Evolutionary conservation across 2,797 vertebrate genomes (phyloP), one percentile per base, ranked within the genome.

Genomic region (Selene dorsalis): DNA sequence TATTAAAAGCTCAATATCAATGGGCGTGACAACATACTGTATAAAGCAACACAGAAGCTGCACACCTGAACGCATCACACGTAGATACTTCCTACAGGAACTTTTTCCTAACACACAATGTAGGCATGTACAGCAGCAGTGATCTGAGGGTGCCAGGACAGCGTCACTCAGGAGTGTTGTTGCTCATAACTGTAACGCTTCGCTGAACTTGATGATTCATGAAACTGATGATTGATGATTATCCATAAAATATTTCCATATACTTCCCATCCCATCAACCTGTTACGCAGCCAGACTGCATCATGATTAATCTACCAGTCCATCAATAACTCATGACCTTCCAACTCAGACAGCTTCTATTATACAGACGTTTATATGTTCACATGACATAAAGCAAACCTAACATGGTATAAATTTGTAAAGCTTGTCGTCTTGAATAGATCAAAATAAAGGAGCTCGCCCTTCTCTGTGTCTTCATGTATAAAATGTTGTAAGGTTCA

Each of bases 171-270:
- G 52, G 80, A 7, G 43, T 62, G 60, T 69, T 62, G 61, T 39
- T 63, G 67, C 70, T 80, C 69, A 1, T 70, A 63, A 73, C 53
- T 48, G 39, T 38, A n/a, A 77, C 6, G 72, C 78, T 59, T 73
- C 73, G 53, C 3, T 74, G 69, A 69, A 79, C 72, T 45, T 73
- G 73, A 85, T 85, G 75, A 89, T 58, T 86, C 75, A 71, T 76
- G 76, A 84, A 79, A 73, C 55, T 32, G 59, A 48, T 82, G 81
- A 91, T 87, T 77, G 73, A 85, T 84, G 78, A 80, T 74, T 69
- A 75, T 79, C 77, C 69, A 77, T 89, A 84, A 88, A 87, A 73
- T 28, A 75, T 74, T 47, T 84, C 69, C n/a, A 63, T 75, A 84
- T 41, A 56, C 65, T 67, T 41, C 24, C 18, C 48, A 57, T 77